These are phyloP conservation scores for Argynnis bischoffii DNA, from an alignment of 2,888 invertebrate genomes.

Conservation along the genomic window DNA sequence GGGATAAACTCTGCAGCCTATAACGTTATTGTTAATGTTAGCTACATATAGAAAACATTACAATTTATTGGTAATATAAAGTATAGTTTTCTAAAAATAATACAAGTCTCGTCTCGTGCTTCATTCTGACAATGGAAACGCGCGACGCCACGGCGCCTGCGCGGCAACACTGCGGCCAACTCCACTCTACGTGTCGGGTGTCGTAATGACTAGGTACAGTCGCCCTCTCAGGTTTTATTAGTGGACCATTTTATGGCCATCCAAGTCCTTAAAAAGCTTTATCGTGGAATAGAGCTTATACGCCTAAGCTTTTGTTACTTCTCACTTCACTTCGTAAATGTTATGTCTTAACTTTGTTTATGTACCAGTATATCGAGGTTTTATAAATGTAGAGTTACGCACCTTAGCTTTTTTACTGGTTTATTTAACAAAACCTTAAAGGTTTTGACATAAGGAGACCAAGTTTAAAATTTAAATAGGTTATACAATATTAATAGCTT, in stretches of 20 bases:
- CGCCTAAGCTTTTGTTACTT: not conserved
- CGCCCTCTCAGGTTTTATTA: slow-evolving; percentile 18
- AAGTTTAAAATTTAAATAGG: no score
- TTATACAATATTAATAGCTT: no score
- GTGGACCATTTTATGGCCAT: slow-evolving; percentile 5
- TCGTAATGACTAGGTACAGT: slow-evolving; percentile 19
- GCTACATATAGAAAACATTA: no score
- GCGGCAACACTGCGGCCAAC: slow-evolving; percentile 46
- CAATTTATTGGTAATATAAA: not conserved
- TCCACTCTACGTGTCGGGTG: slow-evolving; percentile 20
- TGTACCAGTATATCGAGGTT: not conserved
- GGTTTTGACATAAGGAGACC: no score
- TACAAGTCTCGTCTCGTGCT: not conserved
- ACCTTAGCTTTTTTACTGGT: no score
- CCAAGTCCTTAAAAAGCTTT: slow-evolving; percentile 1
- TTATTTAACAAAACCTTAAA: no score
- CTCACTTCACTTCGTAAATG: slow-evolving; percentile 1
- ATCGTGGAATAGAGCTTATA: slow-evolving; percentile 2
- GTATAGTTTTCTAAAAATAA: not conserved
- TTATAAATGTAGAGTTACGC: no score
- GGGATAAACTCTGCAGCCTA: no score
- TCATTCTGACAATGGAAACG: slow-evolving; percentile 38
- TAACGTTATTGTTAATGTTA: no score
- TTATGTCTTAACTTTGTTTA: not conserved
- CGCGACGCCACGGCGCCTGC: slow-evolving; percentile 49